phyloP scores from a whole-genome alignment of 35 echinoderm and acorn worm genomes.

The Eucidaris tribuloides region DNA sequence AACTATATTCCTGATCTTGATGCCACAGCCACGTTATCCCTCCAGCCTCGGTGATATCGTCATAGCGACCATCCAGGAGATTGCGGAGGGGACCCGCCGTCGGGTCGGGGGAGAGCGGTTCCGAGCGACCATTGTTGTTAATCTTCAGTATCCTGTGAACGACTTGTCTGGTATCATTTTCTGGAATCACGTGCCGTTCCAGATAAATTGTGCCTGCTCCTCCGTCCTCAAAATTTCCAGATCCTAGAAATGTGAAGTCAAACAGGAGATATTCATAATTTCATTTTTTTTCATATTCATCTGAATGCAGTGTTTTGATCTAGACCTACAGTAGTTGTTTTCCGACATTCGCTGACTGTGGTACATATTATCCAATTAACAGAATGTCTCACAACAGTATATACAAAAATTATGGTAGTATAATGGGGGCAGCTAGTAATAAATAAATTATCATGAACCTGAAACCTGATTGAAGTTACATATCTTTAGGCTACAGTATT shows the following conservation, averaged over 20 bases:
- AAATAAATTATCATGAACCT: too few species aligned
- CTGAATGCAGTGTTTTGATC: too few species aligned
- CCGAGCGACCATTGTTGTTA: constrained; percentile 58
- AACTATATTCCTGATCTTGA: constrained; percentile 57
- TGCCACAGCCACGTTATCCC: constrained; percentile 88
- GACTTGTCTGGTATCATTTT: constrained; percentile 1
- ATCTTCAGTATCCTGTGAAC: constrained; percentile 72
- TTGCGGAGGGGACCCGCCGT: constrained; percentile 25
- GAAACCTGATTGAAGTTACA: too few species aligned
- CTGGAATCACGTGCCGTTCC: constrained; percentile 30
- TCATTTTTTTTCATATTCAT: too few species aligned
- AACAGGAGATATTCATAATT: neutral
- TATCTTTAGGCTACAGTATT: too few species aligned
- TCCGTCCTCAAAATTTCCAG: constrained; percentile 51
- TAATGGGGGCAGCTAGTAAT: too few species aligned
- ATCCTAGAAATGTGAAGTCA: constrained; percentile 20
- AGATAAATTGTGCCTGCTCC: constrained; percentile 82
- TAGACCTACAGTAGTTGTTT: too few species aligned
- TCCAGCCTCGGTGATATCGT: constrained; percentile 67
- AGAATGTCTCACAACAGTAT: too few species aligned
- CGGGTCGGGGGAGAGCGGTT: constrained; percentile 37
- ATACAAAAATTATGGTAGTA: too few species aligned
- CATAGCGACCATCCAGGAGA: constrained; percentile 67
- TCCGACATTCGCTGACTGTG: too few species aligned
- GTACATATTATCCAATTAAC: too few species aligned